These are phyloP conservation scores for Stenoptilia bipunctidactyla DNA, from an alignment of 2,888 invertebrate genomes.

Conservation along the genomic window DNA sequence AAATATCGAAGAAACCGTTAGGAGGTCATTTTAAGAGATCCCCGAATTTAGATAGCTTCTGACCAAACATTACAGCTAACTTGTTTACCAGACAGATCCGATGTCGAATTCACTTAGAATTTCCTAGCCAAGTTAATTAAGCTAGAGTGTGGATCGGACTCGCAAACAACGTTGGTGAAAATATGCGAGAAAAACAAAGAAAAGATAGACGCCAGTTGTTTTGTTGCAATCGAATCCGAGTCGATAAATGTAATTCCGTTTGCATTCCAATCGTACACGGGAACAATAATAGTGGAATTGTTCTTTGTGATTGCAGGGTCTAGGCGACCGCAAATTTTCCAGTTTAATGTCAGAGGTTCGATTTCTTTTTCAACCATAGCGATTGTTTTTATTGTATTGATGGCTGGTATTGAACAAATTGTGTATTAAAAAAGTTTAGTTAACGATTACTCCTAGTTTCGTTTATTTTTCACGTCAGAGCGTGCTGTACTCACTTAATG, in stretches of 20 bases:
- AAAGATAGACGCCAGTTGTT: neutral
- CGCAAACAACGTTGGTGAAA: neutral
- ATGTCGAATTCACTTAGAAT: slow-evolving; percentile 16
- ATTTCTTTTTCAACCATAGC: too few species aligned
- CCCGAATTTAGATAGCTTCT: slow-evolving; percentile 28
- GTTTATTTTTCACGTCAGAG: too few species aligned
- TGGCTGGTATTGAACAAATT: too few species aligned
- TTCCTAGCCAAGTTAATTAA: slow-evolving; percentile 35
- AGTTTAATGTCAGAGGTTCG: too few species aligned
- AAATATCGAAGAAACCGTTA: slow-evolving; percentile 21
- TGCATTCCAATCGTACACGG: slow-evolving; percentile 28
- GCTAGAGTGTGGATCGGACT: neutral
- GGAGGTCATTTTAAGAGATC: slow-evolving; percentile 25
- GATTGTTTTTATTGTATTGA: too few species aligned
- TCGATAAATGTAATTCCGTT: slow-evolving; percentile 11
- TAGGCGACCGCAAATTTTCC: slow-evolving; percentile 9
- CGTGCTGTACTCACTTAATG: too few species aligned
- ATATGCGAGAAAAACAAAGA: slow-evolving; percentile 5
- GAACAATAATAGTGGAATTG: slow-evolving; percentile 38
- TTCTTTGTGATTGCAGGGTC: slow-evolving; percentile 28
- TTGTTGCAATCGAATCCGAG: neutral
- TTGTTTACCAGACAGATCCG: slow-evolving; percentile 25
- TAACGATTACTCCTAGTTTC: too few species aligned
- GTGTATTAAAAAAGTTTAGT: too few species aligned
- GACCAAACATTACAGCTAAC: slow-evolving; percentile 35